phyloP scores from a whole-genome alignment of 30 jellyfish, hydroid and myxozoan genomes.

The Rhopilema esculentum region DNA sequence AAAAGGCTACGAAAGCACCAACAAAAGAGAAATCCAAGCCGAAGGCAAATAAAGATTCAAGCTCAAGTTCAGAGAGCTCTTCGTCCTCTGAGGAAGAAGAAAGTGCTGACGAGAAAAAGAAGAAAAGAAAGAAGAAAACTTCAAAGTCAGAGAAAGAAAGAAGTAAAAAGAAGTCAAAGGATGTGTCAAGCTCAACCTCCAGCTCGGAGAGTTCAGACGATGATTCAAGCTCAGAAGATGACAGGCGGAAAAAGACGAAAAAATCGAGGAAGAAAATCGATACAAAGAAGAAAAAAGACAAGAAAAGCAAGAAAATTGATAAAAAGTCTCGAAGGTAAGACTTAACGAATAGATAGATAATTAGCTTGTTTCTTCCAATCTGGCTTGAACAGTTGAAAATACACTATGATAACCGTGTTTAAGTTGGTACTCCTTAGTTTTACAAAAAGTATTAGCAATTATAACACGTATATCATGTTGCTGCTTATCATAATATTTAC shows the following conservation, averaged over 20 bases:
- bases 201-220: neutral
- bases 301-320: constrained; percentile 6
- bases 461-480: no score
- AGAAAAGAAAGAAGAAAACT: neutral
- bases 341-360: neutral
- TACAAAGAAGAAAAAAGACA: constrained; percentile 1
- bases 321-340: constrained; percentile 29
- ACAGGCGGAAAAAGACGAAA: neutral
- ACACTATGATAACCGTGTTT: no score
- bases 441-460: no score
- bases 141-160: constrained; percentile 26
- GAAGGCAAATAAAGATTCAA: constrained; percentile 10
- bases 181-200: neutral
- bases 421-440: no score
- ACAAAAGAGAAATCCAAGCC: neutral
- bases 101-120: constrained; percentile 4
- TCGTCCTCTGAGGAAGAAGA: constrained; percentile 29
- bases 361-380: no score
- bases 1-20: neutral
- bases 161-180: constrained; percentile 2
- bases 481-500: no score
- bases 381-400: no score
- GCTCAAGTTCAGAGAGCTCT: constrained; percentile 30
- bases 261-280: neutral
- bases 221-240: constrained; percentile 20